Percentiles rank a stretch among this genome's conserved stretches.
Evolutionary conservation across 2,797 vertebrate species (phyloP).

Genomic region (Hypotaenidia okinawae): DNA sequence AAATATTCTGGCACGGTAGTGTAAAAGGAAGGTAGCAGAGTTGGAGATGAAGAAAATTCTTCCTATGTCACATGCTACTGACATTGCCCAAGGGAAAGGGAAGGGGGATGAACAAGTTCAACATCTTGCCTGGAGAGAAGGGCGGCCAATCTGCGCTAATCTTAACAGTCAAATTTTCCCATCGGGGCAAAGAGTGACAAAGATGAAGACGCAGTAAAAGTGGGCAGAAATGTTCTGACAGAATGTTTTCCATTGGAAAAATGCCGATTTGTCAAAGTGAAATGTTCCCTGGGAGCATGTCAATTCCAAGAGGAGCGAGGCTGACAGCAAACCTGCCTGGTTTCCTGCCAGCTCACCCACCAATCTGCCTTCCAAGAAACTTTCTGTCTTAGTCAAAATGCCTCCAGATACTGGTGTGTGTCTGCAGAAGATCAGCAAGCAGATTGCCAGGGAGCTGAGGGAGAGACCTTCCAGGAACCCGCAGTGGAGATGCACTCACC

Average conservation of each 20-base stretch:
- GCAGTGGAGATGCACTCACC: background rate
- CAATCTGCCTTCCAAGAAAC: background rate
- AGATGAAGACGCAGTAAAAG: background rate
- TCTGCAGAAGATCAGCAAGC: background rate
- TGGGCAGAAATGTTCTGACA: constrained; percentile 7
- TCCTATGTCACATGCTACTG: background rate
- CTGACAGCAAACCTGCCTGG: background rate
- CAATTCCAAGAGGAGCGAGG: background rate
- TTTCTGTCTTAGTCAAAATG: background rate
- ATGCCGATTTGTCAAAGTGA: background rate
- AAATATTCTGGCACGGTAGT: background rate
- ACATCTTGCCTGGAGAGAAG: background rate
- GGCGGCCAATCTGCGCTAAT: accelerated
- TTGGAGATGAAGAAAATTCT: background rate
- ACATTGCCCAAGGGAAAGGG: background rate
- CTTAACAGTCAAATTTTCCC: background rate
- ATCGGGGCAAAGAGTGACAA: background rate
- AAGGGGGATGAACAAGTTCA: background rate
- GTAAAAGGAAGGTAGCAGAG: background rate
- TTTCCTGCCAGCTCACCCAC: background rate
- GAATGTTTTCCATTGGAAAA: constrained; percentile 25
- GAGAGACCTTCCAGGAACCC: accelerated
- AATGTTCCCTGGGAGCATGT: accelerated
- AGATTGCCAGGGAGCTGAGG: background rate
- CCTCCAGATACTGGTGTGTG: background rate